phyloP scores from a whole-genome alignment of 2,888 invertebrate species.

The Cistogaster globosa region DNA sequence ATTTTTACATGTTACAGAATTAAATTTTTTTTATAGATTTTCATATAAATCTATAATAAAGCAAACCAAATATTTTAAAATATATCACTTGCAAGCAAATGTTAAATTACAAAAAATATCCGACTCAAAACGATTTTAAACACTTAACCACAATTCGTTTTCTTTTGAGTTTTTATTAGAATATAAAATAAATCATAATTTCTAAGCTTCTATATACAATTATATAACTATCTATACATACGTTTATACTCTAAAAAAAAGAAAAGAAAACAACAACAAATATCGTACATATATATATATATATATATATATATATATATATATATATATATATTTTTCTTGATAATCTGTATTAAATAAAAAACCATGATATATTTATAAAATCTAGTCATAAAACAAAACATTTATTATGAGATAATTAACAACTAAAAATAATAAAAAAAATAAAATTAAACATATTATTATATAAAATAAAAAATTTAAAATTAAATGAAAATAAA shows the following conservation, averaged over 20 bases:
- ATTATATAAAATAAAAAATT: slow-evolving; percentile 4
- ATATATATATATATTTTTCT: slow-evolving; percentile 62
- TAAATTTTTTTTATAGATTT: too few relatives aligned
- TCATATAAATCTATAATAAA: too few relatives aligned
- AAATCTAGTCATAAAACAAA: slow-evolving; percentile 72
- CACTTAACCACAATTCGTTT: slow-evolving; percentile 66
- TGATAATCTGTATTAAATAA: slow-evolving; percentile 56
- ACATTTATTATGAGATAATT: slow-evolving; percentile 50
- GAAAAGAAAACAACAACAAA: slow-evolving; percentile 4
- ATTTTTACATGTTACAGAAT: too few relatives aligned
- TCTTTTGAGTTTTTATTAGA: slow-evolving; percentile 47
- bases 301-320: slow-evolving; percentile 43
- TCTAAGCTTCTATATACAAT: slow-evolving; percentile 63
- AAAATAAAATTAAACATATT: slow-evolving; percentile 26
- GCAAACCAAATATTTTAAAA: too few relatives aligned
- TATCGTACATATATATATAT: slow-evolving; percentile 43
- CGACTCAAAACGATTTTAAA: slow-evolving; percentile 29
- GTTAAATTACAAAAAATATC: too few relatives aligned
- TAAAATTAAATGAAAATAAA: slow-evolving; percentile 21
- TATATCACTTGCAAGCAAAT: too few relatives aligned
- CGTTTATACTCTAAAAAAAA: slow-evolving; percentile 38
- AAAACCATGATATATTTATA: slow-evolving; percentile 68
- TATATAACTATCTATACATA: slow-evolving; percentile 52
- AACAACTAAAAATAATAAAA: slow-evolving; percentile 41
- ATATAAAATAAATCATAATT: slow-evolving; percentile 51